Evolutionary conservation across 2,113 vertebrate genomes (phyloP), one percentile per base, ranked within the genome.

Genomic region (Oryzias javanicus): DNA sequence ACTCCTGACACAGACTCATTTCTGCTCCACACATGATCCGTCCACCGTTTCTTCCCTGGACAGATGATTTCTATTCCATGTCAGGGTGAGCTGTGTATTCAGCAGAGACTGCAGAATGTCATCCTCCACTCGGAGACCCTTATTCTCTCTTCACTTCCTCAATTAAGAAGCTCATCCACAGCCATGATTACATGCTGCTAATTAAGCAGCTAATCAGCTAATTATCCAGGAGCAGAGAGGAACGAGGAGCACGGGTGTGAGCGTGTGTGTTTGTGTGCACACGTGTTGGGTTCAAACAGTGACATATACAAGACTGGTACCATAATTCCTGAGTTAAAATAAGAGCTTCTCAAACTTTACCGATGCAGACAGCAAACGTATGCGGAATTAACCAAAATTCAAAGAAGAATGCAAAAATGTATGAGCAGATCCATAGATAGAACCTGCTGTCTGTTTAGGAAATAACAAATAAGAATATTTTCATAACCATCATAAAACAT

Each of bases 121-220:
- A 62, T 76, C 74, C 72, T 81, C 72, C 70, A 49, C 71, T 55
- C 70, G 12, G 61, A 70, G 52, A 66, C 58, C n/a, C 82, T 65
- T 58, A 69, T 76, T 52, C 70, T 68, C 77, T 82, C 78, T 81
- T 76, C 74, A 82, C 75, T 79, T 80, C 83, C 75, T 83, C 82
- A 72, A 82, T 85, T 84, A 73, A 64, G 79, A 70, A 50, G 81
- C 76, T 88, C 81, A 85, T 90, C 85, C 74, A 85, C 77, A 72
- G 72, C 77, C 82, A 67, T 80, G 83, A 89, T 82, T 86, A 83
- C 84, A 84, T 81, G 78, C 74, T 82, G 81, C 87, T 89, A 86
- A 89, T 90, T 88, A 87, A 76, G 74, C 78, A 78, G 85, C 88
- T 89, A 89, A 90, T 89, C 82, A 86, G 84, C 88, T 90, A 89